Evolutionary conservation across 2,113 vertebrate species (phyloP), one percentile per base, ranked within the genome.

Genomic region (Anoura caudifer): DNA sequence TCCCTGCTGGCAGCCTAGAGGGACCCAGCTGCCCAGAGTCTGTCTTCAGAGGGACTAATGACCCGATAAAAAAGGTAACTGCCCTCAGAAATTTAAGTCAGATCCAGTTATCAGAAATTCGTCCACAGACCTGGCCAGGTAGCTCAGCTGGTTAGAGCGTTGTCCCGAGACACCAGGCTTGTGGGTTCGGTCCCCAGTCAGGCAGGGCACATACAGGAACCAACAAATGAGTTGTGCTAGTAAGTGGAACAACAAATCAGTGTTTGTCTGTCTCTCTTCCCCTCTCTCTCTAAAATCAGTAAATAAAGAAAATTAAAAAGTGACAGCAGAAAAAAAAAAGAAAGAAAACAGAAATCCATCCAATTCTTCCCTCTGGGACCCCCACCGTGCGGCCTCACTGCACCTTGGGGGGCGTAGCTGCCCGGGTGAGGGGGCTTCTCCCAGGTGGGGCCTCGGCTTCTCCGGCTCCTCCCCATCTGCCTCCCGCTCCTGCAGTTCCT

Each of bases 61-160:
- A 95, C 92, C 91, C 91, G 69, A 45, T 76, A 67, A 92, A 59
- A 52, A 87, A 90, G 67, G 81, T 87, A 87, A 90, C 72, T 88
- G 92, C 95, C 73, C 79, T 97, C 43, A 52, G 56, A 86, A 82
- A 94, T 96, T 38, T 75, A 96, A 96, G 91, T 91, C 90, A 92
- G 36, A 91, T 89, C 89, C 41, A 59, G 38, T 93, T 82, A 86
- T 72, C 4, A 5, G 73, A 97, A 91, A 82, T 33, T n/a, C 1
- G 0, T 73, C 73, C 93, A 88, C 16, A 31, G 61, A 1, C 28
- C 59, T 0, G 61, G 61, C 61, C 61, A 6, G 28, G 61, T 31
- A 63, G 61, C 28, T 31, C 61, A 63, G 61, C 12, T 31, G 59
- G 61, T 63, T 63, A 15, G 28, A 63, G 12, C 28, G 1, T 31